Evolutionary conservation across 2,888 invertebrate genomes (phyloP).

Genomic region (Chymomyza fuscimana): DNA sequence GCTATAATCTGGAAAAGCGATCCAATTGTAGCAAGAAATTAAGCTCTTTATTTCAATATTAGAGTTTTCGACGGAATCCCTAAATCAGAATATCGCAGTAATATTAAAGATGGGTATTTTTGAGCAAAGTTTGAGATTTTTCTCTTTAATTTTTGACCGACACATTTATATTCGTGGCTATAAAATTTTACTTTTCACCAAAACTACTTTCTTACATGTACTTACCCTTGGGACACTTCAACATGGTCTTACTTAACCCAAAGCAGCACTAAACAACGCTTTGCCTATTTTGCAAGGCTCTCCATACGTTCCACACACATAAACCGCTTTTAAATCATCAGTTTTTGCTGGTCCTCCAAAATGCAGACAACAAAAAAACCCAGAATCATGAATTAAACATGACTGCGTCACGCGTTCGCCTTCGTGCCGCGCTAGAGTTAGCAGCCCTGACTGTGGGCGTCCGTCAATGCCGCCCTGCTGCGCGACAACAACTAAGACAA

Average conservation of each 20-base stretch:
- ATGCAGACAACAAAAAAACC: conserved; percentile 41
- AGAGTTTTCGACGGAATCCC: too few species aligned
- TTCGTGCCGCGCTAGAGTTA: conserved; percentile 5
- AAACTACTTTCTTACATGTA: conserved; percentile 1
- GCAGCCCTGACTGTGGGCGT: conserved; percentile 42
- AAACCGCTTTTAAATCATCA: conserved; percentile 7
- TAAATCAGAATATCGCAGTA: too few species aligned
- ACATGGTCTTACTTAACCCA: not conserved
- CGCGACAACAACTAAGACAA: not conserved
- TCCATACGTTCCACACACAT: not conserved
- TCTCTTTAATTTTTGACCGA: too few species aligned
- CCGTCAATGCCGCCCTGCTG: not conserved
- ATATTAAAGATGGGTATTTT: too few species aligned
- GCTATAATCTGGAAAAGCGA: too few species aligned
- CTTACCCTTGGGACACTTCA: not conserved
- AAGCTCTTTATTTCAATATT: too few species aligned
- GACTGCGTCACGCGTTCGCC: conserved; percentile 43
- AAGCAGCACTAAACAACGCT: not conserved
- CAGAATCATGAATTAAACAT: conserved; percentile 69
- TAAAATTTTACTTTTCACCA: not conserved
- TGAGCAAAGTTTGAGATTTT: too few species aligned
- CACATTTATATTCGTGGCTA: not conserved
- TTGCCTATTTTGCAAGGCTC: not conserved
- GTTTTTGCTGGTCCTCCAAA: conserved; percentile 10
- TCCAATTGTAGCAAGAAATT: too few species aligned